These are phyloP conservation scores for Enteromius trimaculatus DNA, from an alignment of 2,797 vertebrate genomes.

Conservation along the genomic window DNA sequence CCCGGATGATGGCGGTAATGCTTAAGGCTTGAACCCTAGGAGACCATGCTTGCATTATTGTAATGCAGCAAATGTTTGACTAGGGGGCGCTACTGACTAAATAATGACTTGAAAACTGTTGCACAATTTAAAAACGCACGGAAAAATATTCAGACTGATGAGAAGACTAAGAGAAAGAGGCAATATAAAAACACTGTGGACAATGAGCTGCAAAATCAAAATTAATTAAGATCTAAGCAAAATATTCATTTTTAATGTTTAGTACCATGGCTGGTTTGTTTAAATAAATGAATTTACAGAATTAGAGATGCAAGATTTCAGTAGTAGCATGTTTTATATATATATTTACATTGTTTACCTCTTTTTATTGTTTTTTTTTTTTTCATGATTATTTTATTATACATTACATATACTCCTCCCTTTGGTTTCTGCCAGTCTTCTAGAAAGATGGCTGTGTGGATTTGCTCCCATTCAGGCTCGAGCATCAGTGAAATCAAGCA, in stretches of 20 bases:
- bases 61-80: constrained; percentile 33
- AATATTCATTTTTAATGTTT: not conserved
- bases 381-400: not conserved
- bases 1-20: not conserved
- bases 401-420: not conserved
- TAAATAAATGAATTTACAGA: not conserved
- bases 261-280: not conserved
- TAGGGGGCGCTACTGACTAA: constrained; percentile 46
- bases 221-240: not conserved
- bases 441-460: not conserved
- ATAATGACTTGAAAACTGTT: constrained; percentile 23
- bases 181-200: not conserved
- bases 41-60: not conserved
- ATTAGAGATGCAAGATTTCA: not conserved
- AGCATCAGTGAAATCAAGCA: not conserved
- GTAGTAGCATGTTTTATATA: not conserved
- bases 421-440: not conserved
- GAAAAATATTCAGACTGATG: not conserved
- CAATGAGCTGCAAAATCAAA: not conserved
- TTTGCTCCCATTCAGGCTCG: not conserved
- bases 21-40: not conserved
- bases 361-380: too few relatives aligned
- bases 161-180: not conserved
- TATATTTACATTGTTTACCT: not conserved
- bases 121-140: not conserved